Evolutionary conservation across 2,797 vertebrate species (phyloP), one percentile per base, ranked within the genome.

Genomic region (Chloroceryle inda): DNA sequence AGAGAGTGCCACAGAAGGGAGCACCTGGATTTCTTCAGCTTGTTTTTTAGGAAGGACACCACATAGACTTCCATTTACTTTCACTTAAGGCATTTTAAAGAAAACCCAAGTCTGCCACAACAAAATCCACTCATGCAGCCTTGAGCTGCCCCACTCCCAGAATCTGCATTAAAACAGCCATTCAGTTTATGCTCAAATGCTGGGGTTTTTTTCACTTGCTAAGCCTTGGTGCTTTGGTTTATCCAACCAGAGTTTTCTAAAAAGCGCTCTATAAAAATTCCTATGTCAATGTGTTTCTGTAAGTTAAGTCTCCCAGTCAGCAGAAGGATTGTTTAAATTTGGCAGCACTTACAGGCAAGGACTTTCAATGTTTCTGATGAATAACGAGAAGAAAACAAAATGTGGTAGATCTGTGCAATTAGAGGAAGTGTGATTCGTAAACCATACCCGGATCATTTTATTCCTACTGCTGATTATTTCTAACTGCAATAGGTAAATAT

Each of bases 341-440:
- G 90, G 92, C 76, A 94, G 44, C 72, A 27, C 50, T 88, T 85
- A 64, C 0, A 18, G 69, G 50, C 89, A 92, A 77, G 47, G 76
- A 37, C 90, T 86, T 91, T 81, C 29, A 33, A 5, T 75, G 49
- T 89, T 95, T 92, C 45, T 83, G 44, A 50, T 77, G 49, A 96
- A 47, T 66, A 92, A 62, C 29, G 80, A 66, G 81, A 79, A 88
- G 49, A 80, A 95, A 94, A 66, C 50, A 94, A 89, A 96, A 95
- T 66, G 55, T 88, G 92, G 74, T 90, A 63, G 69, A 88, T 79
- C 69, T 94, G 47, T 64, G 47, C 91, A 81, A 31, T 88, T 83
- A 83, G 68, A 81, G 55, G 75, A 88, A 44, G 75, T 80, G 66
- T 37, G 89, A 29, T 88, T 95, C 82, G 37, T 84, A 81, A 91